Base-by-base conservation (phyloP, 1,140 invertebrate genomes). In the Dendroctonus ponderosae region DNA sequence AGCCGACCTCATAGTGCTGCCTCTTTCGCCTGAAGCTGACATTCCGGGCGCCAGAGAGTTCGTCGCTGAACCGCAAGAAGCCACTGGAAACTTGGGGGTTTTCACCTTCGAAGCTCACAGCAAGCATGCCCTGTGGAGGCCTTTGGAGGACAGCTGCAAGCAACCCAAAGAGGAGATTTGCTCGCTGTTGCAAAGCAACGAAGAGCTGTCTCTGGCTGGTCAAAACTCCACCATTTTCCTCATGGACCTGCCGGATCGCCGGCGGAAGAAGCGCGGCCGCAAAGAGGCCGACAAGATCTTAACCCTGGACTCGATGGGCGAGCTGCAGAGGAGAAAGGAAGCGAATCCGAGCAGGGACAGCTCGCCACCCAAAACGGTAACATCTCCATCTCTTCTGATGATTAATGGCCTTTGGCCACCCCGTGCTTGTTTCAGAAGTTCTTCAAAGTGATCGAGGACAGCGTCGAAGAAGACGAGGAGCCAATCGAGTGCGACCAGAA, bases 1-100 rank as follows among this genome's bases (percentile, higher is more conserved):
- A 2, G 39, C 12, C 11, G 76, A 79, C 58, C 71, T 78, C 12
- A 61, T 78, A n/a, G 76, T 77, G 44, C 67, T 78, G 44, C 77
- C 77, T 9, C 54, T 78, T 40, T 75, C 78, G 26, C 75, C 77
- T 42, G 73, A 77, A 52, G 71, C 77, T 62, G 80, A 77, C 68
- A 66, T 49, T 37, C 51, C 40, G 11, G 58, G 51, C 4, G 57
- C 49, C 8, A 60, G 41, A 50, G 62, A 56, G 11, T 63, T 12
- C 15, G 39, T 63, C 39, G 46, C 57, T 3, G 57, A 12, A n/a
- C 15, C 52, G 5, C 48, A 49, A 11, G 38, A 15, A 49, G 26
- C 5, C 1, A 6, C 26, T 8, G 6, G 38, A 6, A 38, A 42
- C 9, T 40, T 65, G 8, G 62, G 57, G 6, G 51, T 65, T 38